Conservation (phyloP, 2,113 vertebrate genomes). For the Oceanodroma tethys region DNA sequence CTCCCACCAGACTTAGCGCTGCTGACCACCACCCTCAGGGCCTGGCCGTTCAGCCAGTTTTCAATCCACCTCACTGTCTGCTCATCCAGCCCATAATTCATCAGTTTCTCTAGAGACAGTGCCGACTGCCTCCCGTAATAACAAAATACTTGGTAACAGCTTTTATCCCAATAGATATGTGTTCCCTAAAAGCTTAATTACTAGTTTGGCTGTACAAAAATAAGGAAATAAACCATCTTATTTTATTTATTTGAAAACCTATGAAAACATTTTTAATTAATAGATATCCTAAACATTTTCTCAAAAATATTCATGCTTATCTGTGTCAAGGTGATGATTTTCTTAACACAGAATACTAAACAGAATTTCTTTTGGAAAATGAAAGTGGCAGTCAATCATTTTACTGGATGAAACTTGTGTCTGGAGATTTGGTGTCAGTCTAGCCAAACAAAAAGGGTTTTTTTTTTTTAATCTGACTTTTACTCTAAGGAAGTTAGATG, state of each 20-base stretch:
- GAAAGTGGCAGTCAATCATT: background rate
- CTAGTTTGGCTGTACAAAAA: background rate
- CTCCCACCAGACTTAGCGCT: background rate
- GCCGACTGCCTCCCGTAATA: background rate
- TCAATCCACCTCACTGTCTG: background rate
- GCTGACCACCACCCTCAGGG: background rate
- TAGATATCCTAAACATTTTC: background rate
- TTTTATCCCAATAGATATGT: background rate
- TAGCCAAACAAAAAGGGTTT: rapidly evolving
- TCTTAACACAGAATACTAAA: background rate
- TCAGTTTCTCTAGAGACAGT: background rate
- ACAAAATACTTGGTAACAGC: background rate
- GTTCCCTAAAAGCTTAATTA: background rate
- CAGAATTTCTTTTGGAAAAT: background rate
- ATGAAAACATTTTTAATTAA: background rate
- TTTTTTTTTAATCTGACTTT: background rate
- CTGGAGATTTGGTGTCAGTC: background rate
- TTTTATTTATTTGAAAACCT: background rate
- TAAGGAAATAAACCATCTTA: background rate
- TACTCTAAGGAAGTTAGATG: background rate
- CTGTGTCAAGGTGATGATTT: background rate
- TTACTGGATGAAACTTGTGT: background rate
- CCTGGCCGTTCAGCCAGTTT: rapidly evolving
- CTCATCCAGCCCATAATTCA: background rate
- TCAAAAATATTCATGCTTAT: background rate